Evolutionary conservation across 1,140 invertebrate species (phyloP).

Genomic region (Leptinotarsa texana): DNA sequence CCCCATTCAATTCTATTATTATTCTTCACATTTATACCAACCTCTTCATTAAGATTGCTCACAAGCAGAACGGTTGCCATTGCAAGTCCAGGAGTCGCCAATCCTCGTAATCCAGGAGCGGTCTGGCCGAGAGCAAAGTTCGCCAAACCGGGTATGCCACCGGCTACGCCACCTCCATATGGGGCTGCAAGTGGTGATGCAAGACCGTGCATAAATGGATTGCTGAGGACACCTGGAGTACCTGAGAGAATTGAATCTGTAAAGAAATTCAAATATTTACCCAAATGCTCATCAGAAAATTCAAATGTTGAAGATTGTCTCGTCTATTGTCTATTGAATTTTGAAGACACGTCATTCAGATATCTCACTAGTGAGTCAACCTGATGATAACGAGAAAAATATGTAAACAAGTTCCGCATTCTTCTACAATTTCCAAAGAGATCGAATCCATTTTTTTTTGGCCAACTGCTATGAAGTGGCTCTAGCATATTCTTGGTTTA

Average conservation of each 20-base stretch:
- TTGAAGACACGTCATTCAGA: no score
- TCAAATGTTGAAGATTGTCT: no score
- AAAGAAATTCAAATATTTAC: conserved; percentile 18
- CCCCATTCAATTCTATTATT: no score
- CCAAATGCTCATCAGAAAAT: no score
- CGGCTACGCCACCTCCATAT: conserved; percentile 69
- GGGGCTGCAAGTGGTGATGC: conserved; percentile 71
- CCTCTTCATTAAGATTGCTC: conserved; percentile 91
- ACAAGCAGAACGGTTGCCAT: conserved; percentile 83
- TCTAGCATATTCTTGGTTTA: no score
- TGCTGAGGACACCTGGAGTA: conserved; percentile 78
- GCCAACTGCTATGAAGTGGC: no score
- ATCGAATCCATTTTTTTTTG: no score
- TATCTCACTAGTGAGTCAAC: no score
- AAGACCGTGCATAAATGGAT: conserved; percentile 79
- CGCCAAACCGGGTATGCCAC: conserved; percentile 72
- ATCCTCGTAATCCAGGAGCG: conserved; percentile 68
- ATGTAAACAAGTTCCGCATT: no score
- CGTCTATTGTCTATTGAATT: no score
- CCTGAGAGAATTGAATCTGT: conserved; percentile 58
- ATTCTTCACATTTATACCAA: conserved; percentile 54
- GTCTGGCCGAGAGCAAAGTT: conserved; percentile 72
- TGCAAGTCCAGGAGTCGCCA: conserved; percentile 64
- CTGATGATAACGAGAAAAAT: no score
- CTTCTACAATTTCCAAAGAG: no score